These are phyloP conservation scores for Pseudorhiza aurosa DNA, from an alignment of 30 jellyfish, hydroid and myxozoan genomes.

Conservation along the genomic window DNA sequence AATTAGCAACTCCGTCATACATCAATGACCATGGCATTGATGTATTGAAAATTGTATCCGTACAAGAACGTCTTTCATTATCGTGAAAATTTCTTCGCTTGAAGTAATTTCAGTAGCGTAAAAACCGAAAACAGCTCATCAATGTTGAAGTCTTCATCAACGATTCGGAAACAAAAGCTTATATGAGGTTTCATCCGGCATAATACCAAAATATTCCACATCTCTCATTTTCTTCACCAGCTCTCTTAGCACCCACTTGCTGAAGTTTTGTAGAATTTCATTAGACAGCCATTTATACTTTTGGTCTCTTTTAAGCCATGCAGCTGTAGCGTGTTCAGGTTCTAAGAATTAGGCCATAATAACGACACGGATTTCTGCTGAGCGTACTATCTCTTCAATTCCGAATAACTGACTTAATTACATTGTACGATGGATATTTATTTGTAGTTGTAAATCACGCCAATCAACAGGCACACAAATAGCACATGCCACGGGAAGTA, in stretches of 20 bases:
- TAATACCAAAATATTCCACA: conserved; percentile 40
- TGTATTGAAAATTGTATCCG: conserved; percentile 20
- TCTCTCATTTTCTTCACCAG: conserved; percentile 41
- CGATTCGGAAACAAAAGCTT: conserved; percentile 49
- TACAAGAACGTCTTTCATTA: conserved; percentile 36
- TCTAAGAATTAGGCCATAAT: too few species aligned
- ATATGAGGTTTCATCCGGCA: conserved; percentile 40
- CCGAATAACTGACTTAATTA: too few species aligned
- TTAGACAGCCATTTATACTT: conserved; percentile 56
- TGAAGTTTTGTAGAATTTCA: conserved; percentile 60
- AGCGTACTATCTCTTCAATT: too few species aligned
- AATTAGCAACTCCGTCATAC: conserved; percentile 45
- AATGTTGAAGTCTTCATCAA: conserved; percentile 33
- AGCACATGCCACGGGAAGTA: too few species aligned
- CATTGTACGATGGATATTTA: too few species aligned
- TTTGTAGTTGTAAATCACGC: too few species aligned
- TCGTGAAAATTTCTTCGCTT: conserved; percentile 38
- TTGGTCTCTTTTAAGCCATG: conserved; percentile 50
- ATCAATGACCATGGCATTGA: conserved; percentile 27
- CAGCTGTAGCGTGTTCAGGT: conserved; percentile 12
- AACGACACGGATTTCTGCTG: too few species aligned
- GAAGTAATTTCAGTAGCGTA: too few species aligned
- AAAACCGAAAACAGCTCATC: conserved; percentile 37
- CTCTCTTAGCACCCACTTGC: conserved; percentile 31
- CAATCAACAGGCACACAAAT: too few species aligned